These are phyloP conservation scores for Rhineura floridana DNA, from an alignment of 2,113 vertebrate genomes.

Conservation along the genomic window DNA sequence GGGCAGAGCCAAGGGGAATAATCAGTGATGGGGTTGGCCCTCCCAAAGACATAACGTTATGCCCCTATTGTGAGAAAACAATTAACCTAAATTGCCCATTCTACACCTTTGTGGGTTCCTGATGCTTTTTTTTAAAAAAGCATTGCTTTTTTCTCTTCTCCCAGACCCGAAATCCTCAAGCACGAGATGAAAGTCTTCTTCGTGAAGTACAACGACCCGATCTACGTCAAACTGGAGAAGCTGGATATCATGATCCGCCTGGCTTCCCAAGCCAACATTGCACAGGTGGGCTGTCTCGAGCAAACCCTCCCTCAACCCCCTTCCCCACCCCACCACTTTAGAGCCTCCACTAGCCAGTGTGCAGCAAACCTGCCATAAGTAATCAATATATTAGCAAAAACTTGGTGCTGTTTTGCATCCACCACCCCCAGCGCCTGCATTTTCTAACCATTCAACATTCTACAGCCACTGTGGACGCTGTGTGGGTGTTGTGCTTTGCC, in stretches of 20 bases:
- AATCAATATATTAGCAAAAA: no score
- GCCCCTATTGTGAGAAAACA: no score
- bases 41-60: no score
- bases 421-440: not conserved
- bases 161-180: slow-evolving; percentile 95
- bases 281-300: slow-evolving; percentile 82
- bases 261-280: slow-evolving; percentile 97
- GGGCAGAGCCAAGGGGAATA: no score
- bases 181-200: slow-evolving; percentile 99
- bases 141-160: not conserved
- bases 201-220: slow-evolving; percentile 99
- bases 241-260: slow-evolving; percentile 99
- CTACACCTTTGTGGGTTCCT: not conserved
- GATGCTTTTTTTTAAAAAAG: no score
- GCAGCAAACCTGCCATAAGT: no score
- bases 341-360: not conserved
- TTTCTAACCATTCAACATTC: not conserved
- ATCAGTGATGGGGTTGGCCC: not conserved
- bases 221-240: slow-evolving; percentile 98
- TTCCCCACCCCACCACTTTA: not conserved
- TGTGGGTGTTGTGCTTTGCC: no score
- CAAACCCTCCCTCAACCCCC: not conserved
- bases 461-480: not conserved
- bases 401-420: no score
- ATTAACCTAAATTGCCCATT: not conserved